Evolutionary conservation across 2,113 vertebrate genomes (phyloP).

Genomic region (Conger conger): DNA sequence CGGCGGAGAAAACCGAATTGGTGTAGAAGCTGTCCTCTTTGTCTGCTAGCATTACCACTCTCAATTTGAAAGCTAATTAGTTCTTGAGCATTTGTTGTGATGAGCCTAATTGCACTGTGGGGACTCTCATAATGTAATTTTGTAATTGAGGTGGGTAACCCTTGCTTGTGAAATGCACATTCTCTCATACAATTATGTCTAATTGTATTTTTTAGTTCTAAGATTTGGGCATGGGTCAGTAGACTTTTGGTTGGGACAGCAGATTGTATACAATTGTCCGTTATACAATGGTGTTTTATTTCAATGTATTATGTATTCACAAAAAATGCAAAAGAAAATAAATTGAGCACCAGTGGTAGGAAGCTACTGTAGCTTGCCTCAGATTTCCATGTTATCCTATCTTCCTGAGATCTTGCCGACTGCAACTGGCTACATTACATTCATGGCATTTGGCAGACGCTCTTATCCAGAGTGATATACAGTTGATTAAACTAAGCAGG

Average conservation of each 20-base stretch:
- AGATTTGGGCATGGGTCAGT: neutral
- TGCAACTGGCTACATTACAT: no score
- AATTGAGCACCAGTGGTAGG: no score
- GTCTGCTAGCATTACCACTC: neutral
- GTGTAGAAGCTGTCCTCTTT: neutral
- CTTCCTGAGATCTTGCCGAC: no score
- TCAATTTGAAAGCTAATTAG: neutral
- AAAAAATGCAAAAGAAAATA: no score
- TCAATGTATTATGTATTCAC: no score
- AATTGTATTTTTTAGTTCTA: neutral
- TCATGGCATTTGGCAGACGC: no score
- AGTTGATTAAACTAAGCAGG: no score
- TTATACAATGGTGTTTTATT: no score
- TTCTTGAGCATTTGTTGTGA: neutral
- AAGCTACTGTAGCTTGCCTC: no score
- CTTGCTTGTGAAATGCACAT: neutral
- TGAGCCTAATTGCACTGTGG: neutral
- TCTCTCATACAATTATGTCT: neutral
- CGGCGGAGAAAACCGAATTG: neutral
- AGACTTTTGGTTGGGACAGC: neutral
- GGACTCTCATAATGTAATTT: neutral
- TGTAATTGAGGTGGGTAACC: constrained; percentile 2
- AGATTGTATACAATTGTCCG: no score
- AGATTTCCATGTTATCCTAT: no score
- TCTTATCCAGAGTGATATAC: no score